phyloP scores from a whole-genome alignment of 2,888 invertebrate genomes.

The Platycheirus rosarum region DNA sequence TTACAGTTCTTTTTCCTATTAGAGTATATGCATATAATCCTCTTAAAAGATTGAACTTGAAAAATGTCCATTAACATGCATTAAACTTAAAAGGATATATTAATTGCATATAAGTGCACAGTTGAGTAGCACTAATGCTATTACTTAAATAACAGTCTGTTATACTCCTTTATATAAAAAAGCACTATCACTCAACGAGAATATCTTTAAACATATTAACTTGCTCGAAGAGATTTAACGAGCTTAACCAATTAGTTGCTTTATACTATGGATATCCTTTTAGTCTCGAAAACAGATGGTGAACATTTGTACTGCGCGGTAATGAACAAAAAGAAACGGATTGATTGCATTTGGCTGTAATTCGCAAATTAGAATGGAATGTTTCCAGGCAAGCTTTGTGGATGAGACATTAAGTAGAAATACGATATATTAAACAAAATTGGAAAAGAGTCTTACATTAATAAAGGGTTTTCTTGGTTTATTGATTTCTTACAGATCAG shows the following conservation, averaged over 20 bases:
- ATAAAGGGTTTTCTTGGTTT: no score
- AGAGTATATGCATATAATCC: no score
- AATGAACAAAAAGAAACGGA: background rate
- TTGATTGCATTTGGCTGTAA: constrained; percentile 10
- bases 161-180: background rate
- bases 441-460: no score
- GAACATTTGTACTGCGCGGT: background rate
- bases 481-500: no score
- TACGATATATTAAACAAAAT: background rate
- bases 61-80: no score
- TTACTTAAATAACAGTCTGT: background rate
- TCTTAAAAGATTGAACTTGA: no score
- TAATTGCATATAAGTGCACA: background rate
- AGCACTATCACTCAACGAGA: background rate
- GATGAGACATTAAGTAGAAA: constrained; percentile 2
- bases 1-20: no score
- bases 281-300: background rate
- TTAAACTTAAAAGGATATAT: background rate
- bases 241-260: constrained; percentile 30
- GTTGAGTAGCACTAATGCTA: background rate
- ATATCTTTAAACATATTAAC: constrained; percentile 15
- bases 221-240: constrained; percentile 13
- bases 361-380: constrained; percentile 7
- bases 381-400: background rate
- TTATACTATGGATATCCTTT: constrained; percentile 3